These are phyloP conservation scores for Nemapogon koenigi DNA, from an alignment of 2,888 invertebrate species.

Conservation along the genomic window DNA sequence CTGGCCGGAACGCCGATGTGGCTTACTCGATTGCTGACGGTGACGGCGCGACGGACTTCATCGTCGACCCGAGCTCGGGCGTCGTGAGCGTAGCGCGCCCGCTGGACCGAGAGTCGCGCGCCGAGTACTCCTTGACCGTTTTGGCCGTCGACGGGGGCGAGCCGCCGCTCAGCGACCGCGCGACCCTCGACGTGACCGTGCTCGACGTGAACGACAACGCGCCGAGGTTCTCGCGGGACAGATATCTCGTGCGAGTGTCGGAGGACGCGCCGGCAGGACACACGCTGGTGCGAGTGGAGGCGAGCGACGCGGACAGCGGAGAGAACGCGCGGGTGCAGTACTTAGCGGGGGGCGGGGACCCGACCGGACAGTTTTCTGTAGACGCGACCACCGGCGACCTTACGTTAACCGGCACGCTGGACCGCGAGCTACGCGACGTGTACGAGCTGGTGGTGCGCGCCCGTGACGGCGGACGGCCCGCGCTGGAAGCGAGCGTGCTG, in stretches of 20 bases:
- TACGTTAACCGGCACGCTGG: slow-evolving; percentile 74
- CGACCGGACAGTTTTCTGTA: slow-evolving; percentile 77
- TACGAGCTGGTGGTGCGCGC: slow-evolving; percentile 84
- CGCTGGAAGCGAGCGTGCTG: slow-evolving; percentile 73
- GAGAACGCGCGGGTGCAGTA: slow-evolving; percentile 83
- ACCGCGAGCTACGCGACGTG: slow-evolving; percentile 80
- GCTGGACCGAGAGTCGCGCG: slow-evolving; percentile 87
- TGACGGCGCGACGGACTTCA: slow-evolving; percentile 84
- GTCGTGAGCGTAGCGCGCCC: slow-evolving; percentile 77
- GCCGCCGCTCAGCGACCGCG: slow-evolving; percentile 88
- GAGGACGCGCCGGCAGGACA: slow-evolving; percentile 81
- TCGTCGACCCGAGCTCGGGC: slow-evolving; percentile 76
- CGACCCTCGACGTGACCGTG: slow-evolving; percentile 85
- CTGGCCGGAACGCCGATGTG: slow-evolving; percentile 92
- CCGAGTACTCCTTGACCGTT: slow-evolving; percentile 85
- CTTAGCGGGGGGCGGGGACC: slow-evolving; percentile 75
- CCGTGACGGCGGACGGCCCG: slow-evolving; percentile 80
- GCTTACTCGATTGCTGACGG: slow-evolving; percentile 87
- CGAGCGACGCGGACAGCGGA: slow-evolving; percentile 85
- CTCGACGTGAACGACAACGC: slow-evolving; percentile 88
- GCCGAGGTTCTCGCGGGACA: slow-evolving; percentile 78
- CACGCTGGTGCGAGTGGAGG: slow-evolving; percentile 77
- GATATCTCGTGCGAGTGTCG: slow-evolving; percentile 76
- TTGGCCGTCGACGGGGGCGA: slow-evolving; percentile 90
- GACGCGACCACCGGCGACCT: slow-evolving; percentile 80